A percentile compares a stretch with the other conserved stretches of the same genome.
These are phyloP conservation scores for Mesopsocus fuscifrons DNA, from an alignment of 2,888 invertebrate genomes.

Conservation along the genomic window DNA sequence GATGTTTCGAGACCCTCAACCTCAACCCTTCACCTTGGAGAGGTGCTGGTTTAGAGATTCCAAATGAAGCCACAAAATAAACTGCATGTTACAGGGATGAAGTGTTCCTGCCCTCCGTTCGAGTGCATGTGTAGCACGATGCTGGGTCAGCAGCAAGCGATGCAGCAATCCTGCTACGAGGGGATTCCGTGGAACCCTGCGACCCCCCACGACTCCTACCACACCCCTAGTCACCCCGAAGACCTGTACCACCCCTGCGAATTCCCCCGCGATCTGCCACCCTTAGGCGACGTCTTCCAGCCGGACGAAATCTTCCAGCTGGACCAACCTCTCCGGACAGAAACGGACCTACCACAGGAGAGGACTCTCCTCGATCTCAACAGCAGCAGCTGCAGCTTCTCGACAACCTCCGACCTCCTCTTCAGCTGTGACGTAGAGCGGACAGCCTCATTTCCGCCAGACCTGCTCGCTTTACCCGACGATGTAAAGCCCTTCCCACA, in stretches of 20 bases:
- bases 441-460: neutral
- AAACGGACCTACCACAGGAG: conserved; percentile 19
- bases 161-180: neutral
- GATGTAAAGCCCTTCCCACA: no score
- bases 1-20: conserved; percentile 3
- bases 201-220: conserved; percentile 17
- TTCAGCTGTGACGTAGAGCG: conserved; percentile 8
- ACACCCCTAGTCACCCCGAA: conserved; percentile 4
- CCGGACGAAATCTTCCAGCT: conserved; percentile 61
- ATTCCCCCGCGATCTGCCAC: conserved; percentile 28
- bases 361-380: conserved; percentile 30
- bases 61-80: no score
- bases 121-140: conserved; percentile 40
- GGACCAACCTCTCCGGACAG: conserved; percentile 45
- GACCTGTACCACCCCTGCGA: conserved; percentile 27
- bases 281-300: conserved; percentile 48
- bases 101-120: conserved; percentile 55
- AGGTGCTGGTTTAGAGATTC: no score
- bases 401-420: conserved; percentile 9
- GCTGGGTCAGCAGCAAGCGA: conserved; percentile 1
- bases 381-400: conserved; percentile 25
- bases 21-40: conserved; percentile 16
- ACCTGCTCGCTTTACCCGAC: neutral
- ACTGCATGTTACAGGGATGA: no score
- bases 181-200: conserved; percentile 13